Conservation (phyloP, 2,113 vertebrate species). For the Spheniscus mendiculus region DNA sequence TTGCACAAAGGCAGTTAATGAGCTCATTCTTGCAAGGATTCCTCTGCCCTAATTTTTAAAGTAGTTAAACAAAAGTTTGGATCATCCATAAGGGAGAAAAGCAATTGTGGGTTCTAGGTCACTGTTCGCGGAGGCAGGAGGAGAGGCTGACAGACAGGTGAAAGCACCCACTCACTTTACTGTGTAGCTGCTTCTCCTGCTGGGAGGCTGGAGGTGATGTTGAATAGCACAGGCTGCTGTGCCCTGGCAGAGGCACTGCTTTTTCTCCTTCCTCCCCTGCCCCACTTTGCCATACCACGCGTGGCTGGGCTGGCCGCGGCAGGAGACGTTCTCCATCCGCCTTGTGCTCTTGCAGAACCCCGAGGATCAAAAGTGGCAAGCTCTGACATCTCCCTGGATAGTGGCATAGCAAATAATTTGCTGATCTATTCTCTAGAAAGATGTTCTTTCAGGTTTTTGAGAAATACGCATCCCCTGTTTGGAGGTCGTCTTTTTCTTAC, state of each 20-base stretch:
- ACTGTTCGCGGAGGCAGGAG: not conserved
- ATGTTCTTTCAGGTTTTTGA: not conserved
- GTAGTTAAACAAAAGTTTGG: not conserved
- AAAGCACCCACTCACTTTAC: not conserved
- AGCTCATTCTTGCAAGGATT: not conserved
- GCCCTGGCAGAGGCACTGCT: not conserved
- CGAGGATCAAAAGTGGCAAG: not conserved
- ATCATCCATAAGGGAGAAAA: not conserved
- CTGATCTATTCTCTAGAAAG: not conserved
- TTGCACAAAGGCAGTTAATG: not conserved
- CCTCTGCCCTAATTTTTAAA: not conserved
- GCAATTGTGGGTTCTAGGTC: not conserved
- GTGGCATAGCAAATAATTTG: not conserved
- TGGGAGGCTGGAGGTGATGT: not conserved
- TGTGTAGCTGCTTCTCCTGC: not conserved
- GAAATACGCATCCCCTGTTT: not conserved
- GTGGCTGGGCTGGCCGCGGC: rapidly evolving
- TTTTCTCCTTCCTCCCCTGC: not conserved
- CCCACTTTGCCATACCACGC: not conserved
- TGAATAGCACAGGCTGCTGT: not conserved
- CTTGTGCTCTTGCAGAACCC: not conserved
- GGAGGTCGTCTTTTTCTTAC: not conserved
- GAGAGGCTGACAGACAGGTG: not conserved
- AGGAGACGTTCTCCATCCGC: not conserved
- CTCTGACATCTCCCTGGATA: not conserved